Evolutionary conservation across 2,113 vertebrate genomes (phyloP).

Genomic region (Propithecus coquereli): DNA sequence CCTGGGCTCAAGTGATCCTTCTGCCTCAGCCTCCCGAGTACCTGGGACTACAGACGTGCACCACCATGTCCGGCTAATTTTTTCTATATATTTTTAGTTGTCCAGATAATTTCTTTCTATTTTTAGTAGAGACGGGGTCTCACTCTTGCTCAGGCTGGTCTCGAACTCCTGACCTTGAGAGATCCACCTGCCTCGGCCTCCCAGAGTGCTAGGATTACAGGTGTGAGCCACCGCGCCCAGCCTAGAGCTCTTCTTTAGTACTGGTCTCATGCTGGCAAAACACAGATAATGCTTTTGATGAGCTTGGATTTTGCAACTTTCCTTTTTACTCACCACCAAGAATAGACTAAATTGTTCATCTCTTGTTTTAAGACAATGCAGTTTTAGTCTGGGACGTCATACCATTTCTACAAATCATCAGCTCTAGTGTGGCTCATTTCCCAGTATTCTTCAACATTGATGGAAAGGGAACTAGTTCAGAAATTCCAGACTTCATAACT

Average conservation of each 20-base stretch:
- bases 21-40: too few species aligned
- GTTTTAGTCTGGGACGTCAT: neutral
- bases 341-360: neutral
- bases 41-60: too few species aligned
- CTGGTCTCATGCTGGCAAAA: neutral
- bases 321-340: neutral
- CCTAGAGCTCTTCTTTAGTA: neutral
- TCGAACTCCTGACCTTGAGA: too few species aligned
- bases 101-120: too few species aligned
- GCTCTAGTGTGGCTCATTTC: neutral
- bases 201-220: too few species aligned
- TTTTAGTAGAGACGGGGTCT: too few species aligned
- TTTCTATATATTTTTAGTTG: too few species aligned
- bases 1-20: too few species aligned
- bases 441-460: neutral
- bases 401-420: neutral
- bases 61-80: too few species aligned
- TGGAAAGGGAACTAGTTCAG: neutral
- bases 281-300: conserved; percentile 12
- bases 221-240: too few species aligned
- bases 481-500: neutral
- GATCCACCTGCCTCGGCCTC: too few species aligned
- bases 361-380: conserved; percentile 18
- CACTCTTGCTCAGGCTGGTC: too few species aligned
- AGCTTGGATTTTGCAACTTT: conserved; percentile 30